phyloP scores from a whole-genome alignment of 2,888 invertebrate genomes.

The Chorisops tibialis region DNA sequence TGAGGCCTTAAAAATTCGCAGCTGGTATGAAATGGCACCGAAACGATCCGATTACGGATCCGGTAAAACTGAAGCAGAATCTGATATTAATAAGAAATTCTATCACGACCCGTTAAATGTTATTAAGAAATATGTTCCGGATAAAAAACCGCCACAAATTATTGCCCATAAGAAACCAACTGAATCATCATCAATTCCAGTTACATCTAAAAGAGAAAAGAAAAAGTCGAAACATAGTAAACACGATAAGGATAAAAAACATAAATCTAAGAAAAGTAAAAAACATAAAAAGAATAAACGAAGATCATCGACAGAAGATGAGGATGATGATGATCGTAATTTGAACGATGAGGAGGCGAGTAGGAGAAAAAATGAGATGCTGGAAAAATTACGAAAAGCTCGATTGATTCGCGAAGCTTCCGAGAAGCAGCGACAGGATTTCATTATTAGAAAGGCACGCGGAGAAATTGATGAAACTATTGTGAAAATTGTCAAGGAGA shows the following conservation, averaged over 20 bases:
- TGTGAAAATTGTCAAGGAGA: constrained; percentile 30
- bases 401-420: constrained; percentile 75
- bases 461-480: constrained; percentile 51
- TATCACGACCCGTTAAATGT: constrained; percentile 70
- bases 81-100: constrained; percentile 64
- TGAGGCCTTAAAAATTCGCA: constrained; percentile 77
- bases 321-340: no score
- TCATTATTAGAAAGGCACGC: constrained; percentile 66
- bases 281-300: constrained; percentile 38
- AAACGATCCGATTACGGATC: constrained; percentile 45
- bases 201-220: constrained; percentile 33
- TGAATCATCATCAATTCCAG: background rate
- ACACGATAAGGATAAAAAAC: constrained; percentile 46
- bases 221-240: constrained; percentile 39
- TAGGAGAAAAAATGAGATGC: constrained; percentile 44
- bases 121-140: constrained; percentile 53
- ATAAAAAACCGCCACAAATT: constrained; percentile 8
- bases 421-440: constrained; percentile 70
- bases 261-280: constrained; percentile 33
- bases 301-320: constrained; percentile 3
- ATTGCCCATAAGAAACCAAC: background rate
- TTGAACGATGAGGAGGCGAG: constrained; percentile 37
- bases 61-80: constrained; percentile 55
- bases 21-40: constrained; percentile 83
- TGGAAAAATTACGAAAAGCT: constrained; percentile 71